Conservation (phyloP, 2,797 vertebrate genomes). For the Fistularia tabacaria region DNA sequence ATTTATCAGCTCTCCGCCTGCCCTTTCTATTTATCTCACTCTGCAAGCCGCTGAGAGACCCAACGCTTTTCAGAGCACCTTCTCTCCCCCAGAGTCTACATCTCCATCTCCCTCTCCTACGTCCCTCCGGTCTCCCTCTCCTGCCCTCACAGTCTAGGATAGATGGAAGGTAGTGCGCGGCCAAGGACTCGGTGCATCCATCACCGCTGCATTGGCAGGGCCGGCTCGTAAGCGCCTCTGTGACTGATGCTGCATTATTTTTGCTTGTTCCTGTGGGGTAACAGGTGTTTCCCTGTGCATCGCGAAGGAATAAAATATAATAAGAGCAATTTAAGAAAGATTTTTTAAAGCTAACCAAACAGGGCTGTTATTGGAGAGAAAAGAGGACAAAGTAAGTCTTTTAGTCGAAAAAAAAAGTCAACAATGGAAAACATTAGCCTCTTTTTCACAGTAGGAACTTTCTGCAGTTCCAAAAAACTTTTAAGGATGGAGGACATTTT, state of each 20-base stretch:
- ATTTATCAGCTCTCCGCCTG: slow-evolving; percentile 56
- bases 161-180: slow-evolving; percentile 46
- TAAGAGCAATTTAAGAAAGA: no score
- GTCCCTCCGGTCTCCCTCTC: slow-evolving; percentile 12
- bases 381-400: no score
- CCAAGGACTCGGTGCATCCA: slow-evolving; percentile 53
- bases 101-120: slow-evolving; percentile 20
- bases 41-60: slow-evolving; percentile 39
- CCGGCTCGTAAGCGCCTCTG: slow-evolving; percentile 27
- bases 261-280: slow-evolving; percentile 4
- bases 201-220: slow-evolving; percentile 42
- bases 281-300: no score
- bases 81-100: slow-evolving; percentile 31
- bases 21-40: slow-evolving; percentile 56
- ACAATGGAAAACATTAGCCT: no score
- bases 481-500: no score
- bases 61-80: slow-evolving; percentile 20
- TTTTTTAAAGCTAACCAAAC: no score
- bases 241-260: slow-evolving; percentile 52
- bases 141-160: slow-evolving; percentile 41
- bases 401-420: no score
- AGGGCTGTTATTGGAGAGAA: no score
- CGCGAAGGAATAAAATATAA: no score
- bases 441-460: no score
- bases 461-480: no score